Percentiles rank a stretch among this genome's conserved stretches.
Evolutionary conservation across 1,140 invertebrate genomes (phyloP).

Genomic region (Homalodisca vitripennis): DNA sequence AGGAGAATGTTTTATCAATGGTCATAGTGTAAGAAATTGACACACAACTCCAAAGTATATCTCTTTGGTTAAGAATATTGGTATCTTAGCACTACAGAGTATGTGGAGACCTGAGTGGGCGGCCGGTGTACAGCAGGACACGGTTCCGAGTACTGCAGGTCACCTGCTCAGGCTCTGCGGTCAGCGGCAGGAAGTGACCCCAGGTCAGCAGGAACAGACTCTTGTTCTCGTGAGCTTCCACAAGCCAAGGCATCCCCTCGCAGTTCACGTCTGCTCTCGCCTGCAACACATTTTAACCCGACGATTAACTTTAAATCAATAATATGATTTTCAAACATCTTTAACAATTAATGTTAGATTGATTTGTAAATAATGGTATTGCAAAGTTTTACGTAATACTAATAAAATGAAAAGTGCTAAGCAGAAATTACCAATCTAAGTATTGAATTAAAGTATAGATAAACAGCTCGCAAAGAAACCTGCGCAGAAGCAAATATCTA

Average conservation of each 20-base stretch:
- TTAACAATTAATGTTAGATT: not conserved
- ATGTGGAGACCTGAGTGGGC: constrained; percentile 47
- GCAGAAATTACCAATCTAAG: no score
- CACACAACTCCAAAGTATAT: no score
- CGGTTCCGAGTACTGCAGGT: constrained; percentile 67
- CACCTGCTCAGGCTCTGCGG: constrained; percentile 34
- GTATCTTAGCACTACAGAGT: no score
- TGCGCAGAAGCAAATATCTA: no score
- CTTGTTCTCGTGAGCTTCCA: constrained; percentile 71
- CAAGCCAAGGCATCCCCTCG: constrained; percentile 72
- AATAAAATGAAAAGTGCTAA: no score
- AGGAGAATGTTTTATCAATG: no score
- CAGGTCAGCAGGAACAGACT: constrained; percentile 69
- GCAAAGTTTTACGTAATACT: not conserved
- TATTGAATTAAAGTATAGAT: no score
- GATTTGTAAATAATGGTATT: not conserved
- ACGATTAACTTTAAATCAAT: no score
- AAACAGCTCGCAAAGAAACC: no score
- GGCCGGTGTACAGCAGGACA: constrained; percentile 67
- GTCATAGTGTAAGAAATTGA: no score
- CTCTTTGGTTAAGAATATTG: no score
- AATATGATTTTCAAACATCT: not conserved
- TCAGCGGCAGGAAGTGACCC: constrained; percentile 50
- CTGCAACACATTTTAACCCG: not conserved
- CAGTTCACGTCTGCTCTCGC: constrained; percentile 53